These are phyloP conservation scores for Lysandra coridon DNA, from an alignment of 2,888 invertebrate species.

Conservation along the genomic window DNA sequence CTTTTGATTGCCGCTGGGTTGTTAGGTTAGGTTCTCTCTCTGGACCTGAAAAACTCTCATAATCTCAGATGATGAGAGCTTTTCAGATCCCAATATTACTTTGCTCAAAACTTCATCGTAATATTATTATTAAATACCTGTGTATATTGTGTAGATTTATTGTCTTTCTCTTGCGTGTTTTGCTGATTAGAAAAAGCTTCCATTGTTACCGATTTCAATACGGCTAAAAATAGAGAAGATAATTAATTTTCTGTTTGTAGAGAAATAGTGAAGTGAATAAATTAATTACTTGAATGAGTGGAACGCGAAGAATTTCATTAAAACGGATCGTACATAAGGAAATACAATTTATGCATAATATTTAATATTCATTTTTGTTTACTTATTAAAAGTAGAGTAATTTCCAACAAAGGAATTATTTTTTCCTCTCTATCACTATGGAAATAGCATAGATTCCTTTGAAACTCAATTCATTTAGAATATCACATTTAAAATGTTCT, in stretches of 20 bases:
- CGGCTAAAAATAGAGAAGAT: not conserved
- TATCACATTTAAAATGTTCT: not conserved
- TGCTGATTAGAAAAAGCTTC: not conserved
- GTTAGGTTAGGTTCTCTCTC: no score
- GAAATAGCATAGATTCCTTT: not conserved
- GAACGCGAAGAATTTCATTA: slow-evolving; percentile 4
- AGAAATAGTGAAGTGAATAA: not conserved
- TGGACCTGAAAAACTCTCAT: no score
- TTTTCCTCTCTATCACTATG: not conserved
- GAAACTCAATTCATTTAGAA: not conserved
- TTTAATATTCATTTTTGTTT: slow-evolving; percentile 14
- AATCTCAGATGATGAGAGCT: no score
- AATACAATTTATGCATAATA: not conserved
- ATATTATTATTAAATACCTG: not conserved
- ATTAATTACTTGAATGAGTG: not conserved
- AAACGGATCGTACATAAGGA: not conserved
- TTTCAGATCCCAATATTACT: not conserved
- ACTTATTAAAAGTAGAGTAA: not conserved
- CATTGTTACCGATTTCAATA: not conserved
- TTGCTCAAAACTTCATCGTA: not conserved
- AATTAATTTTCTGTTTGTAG: slow-evolving; percentile 9
- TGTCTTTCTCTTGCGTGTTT: not conserved
- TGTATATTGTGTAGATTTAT: not conserved
- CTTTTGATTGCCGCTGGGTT: no score
- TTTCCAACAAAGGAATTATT: not conserved